Conservation (phyloP, 2,797 vertebrate species). For the Molothrus ater region DNA sequence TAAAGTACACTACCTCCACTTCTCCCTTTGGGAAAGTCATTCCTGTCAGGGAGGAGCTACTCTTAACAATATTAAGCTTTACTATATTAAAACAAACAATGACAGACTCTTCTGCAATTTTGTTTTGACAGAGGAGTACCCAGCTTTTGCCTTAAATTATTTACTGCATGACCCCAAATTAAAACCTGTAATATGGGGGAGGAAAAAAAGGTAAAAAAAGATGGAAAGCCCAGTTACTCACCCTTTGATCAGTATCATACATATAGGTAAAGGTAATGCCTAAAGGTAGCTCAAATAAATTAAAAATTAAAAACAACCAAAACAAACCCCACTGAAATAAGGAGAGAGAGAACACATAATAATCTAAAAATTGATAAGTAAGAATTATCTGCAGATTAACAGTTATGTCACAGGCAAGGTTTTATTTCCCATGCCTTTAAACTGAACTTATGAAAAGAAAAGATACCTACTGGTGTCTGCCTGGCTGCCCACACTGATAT, state of each 20-base stretch:
- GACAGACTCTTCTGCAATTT: background rate
- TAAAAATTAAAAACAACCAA: no score
- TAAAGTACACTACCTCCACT: background rate
- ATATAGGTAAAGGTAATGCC: background rate
- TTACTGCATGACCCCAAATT: background rate
- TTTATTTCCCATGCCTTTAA: background rate
- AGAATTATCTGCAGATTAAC: background rate
- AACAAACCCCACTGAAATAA: background rate
- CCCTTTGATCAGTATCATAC: background rate
- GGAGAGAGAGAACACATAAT: background rate
- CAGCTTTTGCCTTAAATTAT: background rate
- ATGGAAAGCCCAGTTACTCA: background rate
- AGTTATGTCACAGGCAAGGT: background rate
- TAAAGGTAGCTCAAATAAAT: background rate
- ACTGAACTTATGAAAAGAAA: background rate
- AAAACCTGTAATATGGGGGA: background rate
- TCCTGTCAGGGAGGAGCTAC: background rate
- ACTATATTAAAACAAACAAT: background rate
- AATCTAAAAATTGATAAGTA: background rate
- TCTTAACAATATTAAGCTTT: background rate
- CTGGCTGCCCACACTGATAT: slow-evolving; percentile 98
- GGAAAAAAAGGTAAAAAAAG: accelerated
- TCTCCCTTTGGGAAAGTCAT: background rate
- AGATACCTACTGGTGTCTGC: slow-evolving; percentile 91
- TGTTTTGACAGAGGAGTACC: background rate